Percentiles rank a stretch among this genome's conserved stretches.
Evolutionary conservation across 2,888 invertebrate species (phyloP).

Genomic region (Polydesmus complanatus): DNA sequence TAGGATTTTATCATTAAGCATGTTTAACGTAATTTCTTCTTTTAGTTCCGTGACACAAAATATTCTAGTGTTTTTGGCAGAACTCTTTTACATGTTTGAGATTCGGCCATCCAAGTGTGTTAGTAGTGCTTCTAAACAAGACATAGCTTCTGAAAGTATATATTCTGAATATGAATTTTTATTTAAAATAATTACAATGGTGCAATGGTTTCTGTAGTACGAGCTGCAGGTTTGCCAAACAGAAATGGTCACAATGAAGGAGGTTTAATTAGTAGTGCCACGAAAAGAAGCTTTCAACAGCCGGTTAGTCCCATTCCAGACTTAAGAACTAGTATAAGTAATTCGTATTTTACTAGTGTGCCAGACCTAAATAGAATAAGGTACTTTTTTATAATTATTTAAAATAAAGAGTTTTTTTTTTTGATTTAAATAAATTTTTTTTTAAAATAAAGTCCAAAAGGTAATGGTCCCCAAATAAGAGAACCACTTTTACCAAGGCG

Average conservation of each 20-base stretch:
- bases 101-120: constrained; percentile 82
- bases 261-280: constrained; percentile 14
- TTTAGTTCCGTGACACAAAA: constrained; percentile 79
- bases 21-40: no score
- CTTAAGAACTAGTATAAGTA: constrained; percentile 44
- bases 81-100: constrained; percentile 84
- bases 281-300: constrained; percentile 48
- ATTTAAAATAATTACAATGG: background rate
- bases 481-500: constrained; percentile 18
- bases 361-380: constrained; percentile 21
- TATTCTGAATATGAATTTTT: background rate
- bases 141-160: no score
- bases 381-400: constrained; percentile 10
- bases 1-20: background rate
- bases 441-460: constrained; percentile 4
- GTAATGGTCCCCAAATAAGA: constrained; percentile 8
- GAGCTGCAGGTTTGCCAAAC: constrained; percentile 3
- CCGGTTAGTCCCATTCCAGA: constrained; percentile 59
- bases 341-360: constrained; percentile 18
- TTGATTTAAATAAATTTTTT: background rate
- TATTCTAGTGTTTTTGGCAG: constrained; percentile 78
- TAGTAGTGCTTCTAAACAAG: background rate
- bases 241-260: constrained; percentile 8
- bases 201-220: background rate
- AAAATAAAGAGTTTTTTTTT: background rate